Evolutionary conservation across 2,888 invertebrate genomes (phyloP), one percentile per base, ranked within the genome.

Genomic region (Tethea ocularis): DNA sequence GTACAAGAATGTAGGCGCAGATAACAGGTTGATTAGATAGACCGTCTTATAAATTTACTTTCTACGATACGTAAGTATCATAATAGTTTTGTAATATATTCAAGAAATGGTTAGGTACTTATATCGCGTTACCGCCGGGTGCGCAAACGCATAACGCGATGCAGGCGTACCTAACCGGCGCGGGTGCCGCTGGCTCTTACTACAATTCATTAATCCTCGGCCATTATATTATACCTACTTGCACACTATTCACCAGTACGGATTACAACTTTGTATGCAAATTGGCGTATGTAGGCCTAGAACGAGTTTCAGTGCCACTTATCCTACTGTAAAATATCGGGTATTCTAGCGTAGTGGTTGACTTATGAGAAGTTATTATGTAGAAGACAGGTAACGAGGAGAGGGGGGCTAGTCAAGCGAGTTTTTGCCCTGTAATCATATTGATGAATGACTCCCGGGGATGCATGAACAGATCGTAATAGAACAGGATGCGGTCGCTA

Each of bases 361-460:
- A 78, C 63, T 80, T 80, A 78, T 77, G 71, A 62, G 57, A 61
- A 63, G 72, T 78, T 77, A 80, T 81, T 82, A 81, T 11, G 11
- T 64, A 64, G 62, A 41, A 41, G 46, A 46, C 20, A 46, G 46
- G 46, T 2, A 46, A 46, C 17, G 41, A 41, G 10, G 46, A 61
- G 69, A 65, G 61, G 67, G 68, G 66, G 63, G 69, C 62, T 68
- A 67, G 64, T 52, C 64, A 57, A 64, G 52, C 64, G 57, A 72
- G 69, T 75, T 72, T 46, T 46, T 57, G 59, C 55, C 65, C 57
- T 77, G 68, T 77, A 79, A 82, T 82, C 75, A 78, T 74, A 70
- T 74, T 74, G 80, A 80, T 80, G 72, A 74, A 81, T 68, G 61
- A 63, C 66, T 72, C 64, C 60, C 64, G 54, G 69, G 67, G 63